Conservation (phyloP, 2,113 vertebrate genomes). For the Pedetes capensis region DNA sequence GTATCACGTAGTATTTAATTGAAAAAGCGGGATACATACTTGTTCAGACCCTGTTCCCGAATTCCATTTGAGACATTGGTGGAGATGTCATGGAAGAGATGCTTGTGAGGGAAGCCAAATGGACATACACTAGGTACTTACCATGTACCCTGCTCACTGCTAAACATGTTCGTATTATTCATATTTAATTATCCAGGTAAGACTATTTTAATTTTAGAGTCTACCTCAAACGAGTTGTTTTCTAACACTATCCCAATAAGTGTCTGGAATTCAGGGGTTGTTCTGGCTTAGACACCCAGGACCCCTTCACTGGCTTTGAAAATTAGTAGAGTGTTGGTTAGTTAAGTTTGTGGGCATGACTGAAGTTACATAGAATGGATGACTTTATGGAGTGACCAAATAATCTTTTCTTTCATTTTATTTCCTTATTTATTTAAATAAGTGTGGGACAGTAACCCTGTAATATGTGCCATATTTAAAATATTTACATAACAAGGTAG, state of each 20-base stretch:
- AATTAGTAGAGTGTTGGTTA: background rate
- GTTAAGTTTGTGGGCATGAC: background rate
- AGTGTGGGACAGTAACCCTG: background rate
- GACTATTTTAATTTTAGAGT: background rate
- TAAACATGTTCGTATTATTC: background rate
- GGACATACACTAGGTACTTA: no score
- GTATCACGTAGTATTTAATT: background rate
- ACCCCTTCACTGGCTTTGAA: background rate
- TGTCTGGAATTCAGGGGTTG: background rate
- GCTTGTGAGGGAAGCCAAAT: background rate
- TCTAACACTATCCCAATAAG: background rate
- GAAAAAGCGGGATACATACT: background rate
- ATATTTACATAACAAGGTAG: background rate
- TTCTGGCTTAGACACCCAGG: background rate
- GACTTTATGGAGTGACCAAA: background rate
- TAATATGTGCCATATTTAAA: background rate
- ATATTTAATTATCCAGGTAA: background rate
- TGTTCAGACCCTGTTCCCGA: background rate
- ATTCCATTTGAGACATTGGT: background rate
- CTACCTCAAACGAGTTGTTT: background rate
- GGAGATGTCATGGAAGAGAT: background rate
- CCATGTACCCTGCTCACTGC: background rate
- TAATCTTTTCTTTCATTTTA: background rate
- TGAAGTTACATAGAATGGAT: background rate
- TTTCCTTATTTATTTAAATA: slow-evolving; percentile 11